Evolutionary conservation across 2,888 invertebrate species (phyloP), one percentile per base, ranked within the genome.

Genomic region (Halocaridina rubra): DNA sequence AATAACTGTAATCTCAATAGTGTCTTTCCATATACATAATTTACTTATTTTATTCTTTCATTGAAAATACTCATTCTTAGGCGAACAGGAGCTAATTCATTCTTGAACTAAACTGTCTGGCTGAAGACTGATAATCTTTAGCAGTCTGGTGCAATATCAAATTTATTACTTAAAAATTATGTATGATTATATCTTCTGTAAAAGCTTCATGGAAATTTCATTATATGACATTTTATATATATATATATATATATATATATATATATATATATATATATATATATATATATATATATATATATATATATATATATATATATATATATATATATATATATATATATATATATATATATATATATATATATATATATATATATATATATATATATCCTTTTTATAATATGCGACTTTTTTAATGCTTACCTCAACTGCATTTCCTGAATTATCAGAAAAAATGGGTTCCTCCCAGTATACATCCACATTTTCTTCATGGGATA

Each of bases 401-500:
- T n/a, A n/a, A n/a, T n/a, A n/a, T n/a, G n/a, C n/a, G n/a, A n/a
- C n/a, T n/a, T n/a, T n/a, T n/a, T n/a, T n/a, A n/a, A n/a, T n/a
- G n/a, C 64, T 76, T 27, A 87, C 87, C 80, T 76, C 61, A 1
- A 85, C 80, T 19, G 67, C 61, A 22, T 89, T 86, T 8, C 90
- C 90, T 4, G 92, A 94, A 90, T 94, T 94, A 90, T 94, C 94
- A 46, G 91, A 91, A 89, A 92, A 92, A 7, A 91, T 85, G 1
- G 94, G 94, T 89, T 93, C 93, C 79, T 93, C 92, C 93, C 94
- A 94, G 13, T 91, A 89, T 13, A 91, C 90, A 27, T 89, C 91
- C 16, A 94, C 91, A 79, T 93, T 92, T 33, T 89, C 39, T 90
- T 90, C 90, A 57, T 89, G 86, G 3, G 89, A 87, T 16, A 90